Evolutionary conservation across 2,888 invertebrate genomes (phyloP), one percentile per base, ranked within the genome.

Genomic region (Leucozona laternaria): DNA sequence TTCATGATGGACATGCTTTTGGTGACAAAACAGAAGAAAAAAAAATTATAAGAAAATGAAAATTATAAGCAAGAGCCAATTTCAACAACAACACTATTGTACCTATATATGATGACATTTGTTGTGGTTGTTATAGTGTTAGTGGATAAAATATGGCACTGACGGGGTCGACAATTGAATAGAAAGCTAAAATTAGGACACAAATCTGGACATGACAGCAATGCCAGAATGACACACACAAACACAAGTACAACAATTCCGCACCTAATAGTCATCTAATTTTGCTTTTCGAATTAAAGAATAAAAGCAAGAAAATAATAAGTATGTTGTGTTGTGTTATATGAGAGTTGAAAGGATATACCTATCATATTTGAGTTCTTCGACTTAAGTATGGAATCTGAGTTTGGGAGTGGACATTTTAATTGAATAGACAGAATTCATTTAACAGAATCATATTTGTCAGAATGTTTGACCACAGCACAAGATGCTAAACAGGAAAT

Each of bases 161-260:
- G 83, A 73, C 31, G 72, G 68, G 79, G 79, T 79, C 73, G 73
- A 76, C 76, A 84, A 84, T 80, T 84, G 84, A 72, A 84, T 71
- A 66, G 64, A 84, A 75, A 80, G 64, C 76, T 71, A 60, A 80
- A 84, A 79, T 76, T 76, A 76, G 79, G 79, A 76, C 84, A 80
- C 71, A 80, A 79, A 79, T 79, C 84, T 84, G 84, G 80, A 84
- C 79, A 80, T 71, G 84, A 80, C 80, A 84, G 84, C 71, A 53
- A 71, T 70, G 76, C 64, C 79, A 66, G 48, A 11, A 31, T 34
- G 75, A 13, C 45, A 48, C 37, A 57, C 25, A 66, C 43, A 64
- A 57, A 43, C 50, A 55, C 22, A 40, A 60, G 1, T 8, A 48
- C 13, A 13, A 2, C 25, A 28, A 20, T 40, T n/a, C n/a, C 10